These are phyloP conservation scores for Belgica antarctica DNA, from an alignment of 2,888 invertebrate species.

Conservation along the genomic window DNA sequence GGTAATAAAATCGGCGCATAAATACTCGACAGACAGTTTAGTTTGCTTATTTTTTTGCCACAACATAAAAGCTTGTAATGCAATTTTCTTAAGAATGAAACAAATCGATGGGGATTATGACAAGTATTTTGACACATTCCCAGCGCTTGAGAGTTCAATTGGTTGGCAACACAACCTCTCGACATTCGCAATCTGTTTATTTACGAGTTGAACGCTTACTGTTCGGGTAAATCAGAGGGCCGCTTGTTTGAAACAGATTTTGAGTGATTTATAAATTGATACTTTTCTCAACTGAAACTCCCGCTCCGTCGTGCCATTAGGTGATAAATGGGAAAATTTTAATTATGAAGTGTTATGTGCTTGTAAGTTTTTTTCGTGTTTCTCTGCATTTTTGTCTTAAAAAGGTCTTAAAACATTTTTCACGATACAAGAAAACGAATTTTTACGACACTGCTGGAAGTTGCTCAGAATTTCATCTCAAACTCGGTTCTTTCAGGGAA, in stretches of 20 bases:
- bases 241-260: not conserved
- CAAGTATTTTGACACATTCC: not conserved
- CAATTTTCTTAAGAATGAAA: not conserved
- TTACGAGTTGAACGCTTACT: not conserved
- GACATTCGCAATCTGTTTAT: constrained; percentile 1
- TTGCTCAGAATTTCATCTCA: no score
- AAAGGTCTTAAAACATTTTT: no score
- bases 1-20: constrained; percentile 14
- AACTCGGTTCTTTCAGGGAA: no score
- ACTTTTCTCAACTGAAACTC: not conserved
- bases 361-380: not conserved
- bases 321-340: constrained; percentile 25
- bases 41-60: no score
- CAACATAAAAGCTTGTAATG: not conserved
- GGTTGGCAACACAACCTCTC: not conserved
- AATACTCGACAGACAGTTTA: not conserved
- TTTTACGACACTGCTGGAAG: no score
- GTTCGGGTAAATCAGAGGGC: not conserved
- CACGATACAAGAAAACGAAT: no score
- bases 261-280: constrained; percentile 29
- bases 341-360: constrained; percentile 15
- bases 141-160: constrained; percentile 1
- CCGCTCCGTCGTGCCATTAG: not conserved
- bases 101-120: constrained; percentile 25
- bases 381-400: no score